Evolutionary conservation across 2,113 vertebrate genomes (phyloP).

Genomic region (Todiramphus chloris): DNA sequence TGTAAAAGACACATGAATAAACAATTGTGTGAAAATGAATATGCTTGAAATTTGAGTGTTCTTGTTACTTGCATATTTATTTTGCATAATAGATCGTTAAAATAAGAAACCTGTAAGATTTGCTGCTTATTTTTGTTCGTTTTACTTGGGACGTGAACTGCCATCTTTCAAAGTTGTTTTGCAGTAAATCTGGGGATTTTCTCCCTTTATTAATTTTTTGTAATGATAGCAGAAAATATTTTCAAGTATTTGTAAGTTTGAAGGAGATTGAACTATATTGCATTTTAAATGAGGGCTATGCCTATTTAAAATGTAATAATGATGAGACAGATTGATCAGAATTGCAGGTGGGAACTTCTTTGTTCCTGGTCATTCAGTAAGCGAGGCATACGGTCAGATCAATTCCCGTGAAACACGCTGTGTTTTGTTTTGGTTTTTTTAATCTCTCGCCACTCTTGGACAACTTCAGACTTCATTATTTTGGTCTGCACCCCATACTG

Average conservation of each 20-base stretch:
- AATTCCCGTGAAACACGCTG: neutral
- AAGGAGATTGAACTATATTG: neutral
- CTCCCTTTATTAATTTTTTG: neutral
- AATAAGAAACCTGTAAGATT: neutral
- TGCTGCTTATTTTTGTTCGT: neutral
- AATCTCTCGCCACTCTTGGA: neutral
- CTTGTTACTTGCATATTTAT: neutral
- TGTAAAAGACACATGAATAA: constrained; percentile 26
- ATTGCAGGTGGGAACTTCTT: neutral
- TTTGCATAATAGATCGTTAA: neutral
- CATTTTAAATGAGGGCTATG: neutral
- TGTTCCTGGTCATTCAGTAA: neutral
- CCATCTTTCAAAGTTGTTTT: neutral
- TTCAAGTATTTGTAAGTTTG: neutral
- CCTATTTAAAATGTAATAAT: neutral
- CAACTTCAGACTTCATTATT: neutral
- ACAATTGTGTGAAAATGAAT: constrained; percentile 9
- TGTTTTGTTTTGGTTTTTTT: neutral
- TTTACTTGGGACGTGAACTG: neutral
- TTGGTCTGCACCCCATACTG: neutral
- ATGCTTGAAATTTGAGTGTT: neutral
- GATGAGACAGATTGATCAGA: neutral
- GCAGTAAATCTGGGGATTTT: neutral
- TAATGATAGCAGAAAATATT: neutral
- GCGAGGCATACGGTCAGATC: accelerated